Base-by-base conservation (phyloP, 2,113 vertebrate species). In the Gopherus evgoodei region DNA sequence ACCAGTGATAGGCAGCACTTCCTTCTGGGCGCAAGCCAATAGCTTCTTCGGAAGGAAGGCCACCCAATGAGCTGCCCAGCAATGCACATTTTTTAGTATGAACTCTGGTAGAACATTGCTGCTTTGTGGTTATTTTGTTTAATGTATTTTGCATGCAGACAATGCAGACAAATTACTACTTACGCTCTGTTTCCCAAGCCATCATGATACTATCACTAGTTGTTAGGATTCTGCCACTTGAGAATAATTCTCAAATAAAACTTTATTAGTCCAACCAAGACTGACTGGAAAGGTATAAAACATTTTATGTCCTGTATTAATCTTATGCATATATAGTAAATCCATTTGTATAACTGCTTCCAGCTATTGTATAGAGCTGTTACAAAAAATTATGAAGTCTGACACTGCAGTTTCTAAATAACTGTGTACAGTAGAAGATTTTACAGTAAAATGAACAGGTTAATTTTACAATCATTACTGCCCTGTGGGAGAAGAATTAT, bases 241-340 rank as follows among this genome's bases (percentile, higher is more conserved):
- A 94, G 91, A 96, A 95, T 96, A 83, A 79, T 88, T 91, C 89
- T n/a, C 14, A 88, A 95, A 90, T 91, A 79, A 96, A 95, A 95
- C 29, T 86, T 96, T 94, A 93, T 96, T 95, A 92, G 57, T 93
- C 78, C n/a, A 90, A 91, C 83, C 86, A 90, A 82, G 17, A 80
- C n/a, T 88, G 87, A 90, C 90, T 96, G 47, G 91, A 95, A 94
- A 52, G 88, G 35, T 80, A 81, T 95, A 91, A 97, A 97, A 93
- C 81, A 92, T 90, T 93, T 94, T 91, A 83, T 88, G 56, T 69
- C 93, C 91, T 90, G 83, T 81, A 81, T 84, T 80, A 76, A 86
- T 80, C 31, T 44, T 80, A 79, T 31, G 65, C 87, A 85, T 84
- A 62, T 5, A 76, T 27, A 89, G 49, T 54, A 81, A 85, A 87